Percentiles rank a stretch among this genome's conserved stretches.
These are phyloP conservation scores for Hassar affinis DNA, from an alignment of 2,113 vertebrate genomes.

Conservation along the genomic window DNA sequence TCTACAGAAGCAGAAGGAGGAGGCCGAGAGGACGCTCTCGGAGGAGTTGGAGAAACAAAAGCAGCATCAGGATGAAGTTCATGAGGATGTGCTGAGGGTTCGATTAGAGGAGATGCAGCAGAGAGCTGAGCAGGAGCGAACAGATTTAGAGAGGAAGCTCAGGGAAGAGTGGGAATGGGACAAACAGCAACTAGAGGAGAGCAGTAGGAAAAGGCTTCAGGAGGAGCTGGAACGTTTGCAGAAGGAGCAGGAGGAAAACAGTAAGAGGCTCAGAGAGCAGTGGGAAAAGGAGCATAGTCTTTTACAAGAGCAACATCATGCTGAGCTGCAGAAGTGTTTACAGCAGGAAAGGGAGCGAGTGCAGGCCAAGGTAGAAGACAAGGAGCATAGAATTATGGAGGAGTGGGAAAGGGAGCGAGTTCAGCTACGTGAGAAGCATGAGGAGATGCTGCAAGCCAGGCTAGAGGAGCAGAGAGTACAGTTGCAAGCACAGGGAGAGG, in stretches of 20 bases:
- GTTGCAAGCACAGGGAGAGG: slow-evolving; percentile 57
- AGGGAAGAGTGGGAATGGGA: slow-evolving; percentile 71
- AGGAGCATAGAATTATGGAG: slow-evolving; percentile 60
- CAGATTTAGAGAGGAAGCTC: slow-evolving; percentile 59
- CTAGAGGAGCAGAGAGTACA: slow-evolving; percentile 64
- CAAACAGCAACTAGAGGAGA: slow-evolving; percentile 65
- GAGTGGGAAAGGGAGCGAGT: slow-evolving; percentile 69
- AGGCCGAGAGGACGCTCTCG: slow-evolving; percentile 56
- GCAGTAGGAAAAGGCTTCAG: slow-evolving; percentile 67
- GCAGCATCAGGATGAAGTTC: slow-evolving; percentile 57
- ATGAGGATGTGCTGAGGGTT: slow-evolving; percentile 67
- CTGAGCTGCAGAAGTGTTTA: slow-evolving; percentile 60
- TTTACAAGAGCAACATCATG: slow-evolving; percentile 66
- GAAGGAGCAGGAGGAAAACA: slow-evolving; percentile 69
- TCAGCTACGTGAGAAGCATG: slow-evolving; percentile 67
- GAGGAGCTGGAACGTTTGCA: slow-evolving; percentile 63
- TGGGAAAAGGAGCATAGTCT: slow-evolving; percentile 65
- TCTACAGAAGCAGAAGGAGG: slow-evolving; percentile 62
- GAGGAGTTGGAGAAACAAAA: slow-evolving; percentile 69
- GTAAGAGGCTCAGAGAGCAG: slow-evolving; percentile 60
- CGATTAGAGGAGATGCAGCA: slow-evolving; percentile 62
- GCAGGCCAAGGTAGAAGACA: slow-evolving; percentile 63
- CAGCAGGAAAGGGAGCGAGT: slow-evolving; percentile 57
- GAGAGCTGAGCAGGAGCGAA: slow-evolving; percentile 59
- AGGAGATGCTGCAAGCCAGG: slow-evolving; percentile 70